Evolutionary conservation across 2,888 invertebrate genomes (phyloP), one percentile per base, ranked within the genome.

Genomic region (Rotaria macrura): DNA sequence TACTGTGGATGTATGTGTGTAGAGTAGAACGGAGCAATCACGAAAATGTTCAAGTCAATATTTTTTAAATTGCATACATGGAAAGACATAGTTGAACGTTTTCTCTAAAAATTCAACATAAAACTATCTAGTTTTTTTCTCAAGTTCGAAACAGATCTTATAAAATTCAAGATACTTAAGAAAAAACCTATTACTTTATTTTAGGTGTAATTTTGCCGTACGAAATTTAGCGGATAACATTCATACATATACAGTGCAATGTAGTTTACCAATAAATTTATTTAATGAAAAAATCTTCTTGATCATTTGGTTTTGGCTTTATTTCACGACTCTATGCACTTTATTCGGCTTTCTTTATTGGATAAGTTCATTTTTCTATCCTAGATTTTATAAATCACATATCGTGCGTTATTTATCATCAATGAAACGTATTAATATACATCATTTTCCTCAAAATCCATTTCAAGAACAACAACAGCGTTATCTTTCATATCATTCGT

Each of bases 131-230:
- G 14, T 47, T 9, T 49, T 49, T 17, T 49, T 49, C 14, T 49
- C 14, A 17, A 12, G 17, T 49, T 12, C 14, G 12, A 49, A 4
- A 17, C 9, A 49, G 3, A 12, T 3, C 0, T 17, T 49, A 49
- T 17, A 14, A 17, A 49, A 49, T 49, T 49, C 1, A 12, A 49
- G 14, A 17, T 49, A 49, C 5, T 14, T 14, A 49, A 49, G 17
- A 4, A 49, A 49, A 9, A 12, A 49, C 9, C 17, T 49, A 57
- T 1, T n/a, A 1, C 20, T 65, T 1, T 34, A 14, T 29, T 65
- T 20, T 20, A 85, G 87, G 85, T 88, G 88, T 85, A 87, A 88
- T 84, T 87, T 88, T 72, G 85, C 86, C 74, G 85, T 88, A n/a
- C 85, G 87, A 47, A 84, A 85, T 55, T 29, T 85, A 23, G 85